Base-by-base conservation (phyloP, 92 coral and sea anemone species). In the Porites cylindrica region DNA sequence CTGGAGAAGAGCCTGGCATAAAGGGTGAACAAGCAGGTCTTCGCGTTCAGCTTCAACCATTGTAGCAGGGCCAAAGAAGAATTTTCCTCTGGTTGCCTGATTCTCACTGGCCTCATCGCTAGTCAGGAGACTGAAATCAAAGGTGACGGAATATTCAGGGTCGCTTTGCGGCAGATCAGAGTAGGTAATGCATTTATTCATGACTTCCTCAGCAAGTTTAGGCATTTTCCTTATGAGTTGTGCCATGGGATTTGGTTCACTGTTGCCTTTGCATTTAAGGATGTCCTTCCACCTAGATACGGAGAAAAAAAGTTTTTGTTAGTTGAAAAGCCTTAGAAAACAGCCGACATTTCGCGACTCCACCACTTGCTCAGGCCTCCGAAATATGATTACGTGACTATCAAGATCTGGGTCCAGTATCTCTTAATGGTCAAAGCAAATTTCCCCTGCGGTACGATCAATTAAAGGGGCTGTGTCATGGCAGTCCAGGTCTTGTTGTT, bases 21-120 rank as follows among this genome's bases (percentile, higher is more conserved):
- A 77, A 7, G 94, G 91, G 60, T 94, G 98, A 14, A 79, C 77
- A 0, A 94, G 82, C 16, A 94, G 89, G 14, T 51, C 73, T 82
- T 94, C 95, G 7, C 92, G 92, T 17, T 92, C 81, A 78, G 58
- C 19, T 56, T 89, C 75, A 13, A 94, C 83, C 98, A 94, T 94
- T 20, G 89, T 72, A 2, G 82, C 70, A 19, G 98, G 98, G 16
- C 86, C 98, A 80, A 92, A 94, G 77, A 89, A 93, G 18, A 70
- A 59, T 1, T 24, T 43, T 10, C 78, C 61, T 56, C 67, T 12
- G 8, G 62, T 1, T 72, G 59, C 13, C 59, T 54, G 59, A 54
- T 54, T 54, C 32, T 54, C 10, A 13, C 70, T 54, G 51, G 84
- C 82, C 14, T 67, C 90, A 14, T 80, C 86, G 43, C 70, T 63